Conservation (phyloP, 2,113 vertebrate species). For the Syngnathus scovelli region DNA sequence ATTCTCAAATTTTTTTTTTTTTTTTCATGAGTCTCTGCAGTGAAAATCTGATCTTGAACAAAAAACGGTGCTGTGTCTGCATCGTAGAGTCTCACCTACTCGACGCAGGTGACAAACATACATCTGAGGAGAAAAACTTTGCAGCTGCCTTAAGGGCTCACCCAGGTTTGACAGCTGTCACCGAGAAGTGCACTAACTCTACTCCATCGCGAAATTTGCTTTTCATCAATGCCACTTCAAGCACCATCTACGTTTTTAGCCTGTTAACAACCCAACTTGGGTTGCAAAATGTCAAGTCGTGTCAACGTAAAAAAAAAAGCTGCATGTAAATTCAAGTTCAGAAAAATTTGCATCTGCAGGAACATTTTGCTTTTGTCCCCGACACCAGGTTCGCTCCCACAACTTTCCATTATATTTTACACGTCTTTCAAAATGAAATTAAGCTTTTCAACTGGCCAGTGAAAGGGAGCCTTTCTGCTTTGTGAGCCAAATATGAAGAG, state of each 20-base stretch:
- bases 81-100: constrained; percentile 34
- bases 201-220: background rate
- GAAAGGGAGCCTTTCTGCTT: constrained; percentile 24
- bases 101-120: constrained; percentile 29
- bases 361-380: background rate
- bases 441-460: constrained; percentile 9
- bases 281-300: background rate
- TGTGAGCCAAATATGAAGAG: constrained; percentile 23
- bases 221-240: constrained; percentile 24
- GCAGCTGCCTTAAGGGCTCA: constrained; percentile 29
- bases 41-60: constrained; percentile 8
- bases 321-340: background rate
- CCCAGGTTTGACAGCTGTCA: constrained; percentile 30
- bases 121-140: constrained; percentile 42
- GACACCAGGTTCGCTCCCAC: background rate
- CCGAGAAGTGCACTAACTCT: constrained; percentile 23
- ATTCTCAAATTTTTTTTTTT: constrained; percentile 8
- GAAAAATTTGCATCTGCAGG: background rate
- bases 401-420: constrained; percentile 13
- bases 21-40: constrained; percentile 10
- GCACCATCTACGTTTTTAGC: constrained; percentile 6
- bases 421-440: constrained; percentile 26
- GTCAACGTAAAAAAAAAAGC: background rate
- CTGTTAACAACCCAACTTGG: background rate
- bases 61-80: constrained; percentile 15